Base-by-base conservation (phyloP, 2,888 invertebrate genomes). In the Yponomeuta evonymella region DNA sequence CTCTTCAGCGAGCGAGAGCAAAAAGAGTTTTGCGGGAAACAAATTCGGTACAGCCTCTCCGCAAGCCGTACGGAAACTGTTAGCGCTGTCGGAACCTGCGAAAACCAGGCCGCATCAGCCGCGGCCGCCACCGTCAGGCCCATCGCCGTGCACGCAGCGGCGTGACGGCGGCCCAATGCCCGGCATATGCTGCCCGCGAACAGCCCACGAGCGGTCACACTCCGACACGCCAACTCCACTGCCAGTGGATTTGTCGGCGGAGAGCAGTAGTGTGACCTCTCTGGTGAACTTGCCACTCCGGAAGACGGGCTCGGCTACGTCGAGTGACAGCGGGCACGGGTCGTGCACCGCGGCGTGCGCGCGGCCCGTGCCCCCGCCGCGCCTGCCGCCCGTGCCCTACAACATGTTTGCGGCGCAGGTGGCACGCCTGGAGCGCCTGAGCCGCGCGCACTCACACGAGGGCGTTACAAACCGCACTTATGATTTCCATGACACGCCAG, bases 211-310 rank as follows among this genome's bases (percentile, higher is more conserved):
- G 86, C 93, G 97, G 74, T 97, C 97, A 48, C 97, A 97, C 87
- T 97, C 97, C 43, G 97, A 97, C 85, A 97, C 97, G 69, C 97
- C 96, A 30, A 96, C 96, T 70, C 95, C 96, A 70, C 90, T 97
- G 77, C 96, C 96, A 70, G 97, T 98, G 70, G 97, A 98, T 87
- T 93, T 98, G 72, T 98, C 97, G 71, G 97, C 97, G 51, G 98
- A 98, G 90, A 98, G 98, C 88, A 98, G 98, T 87, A 98, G 98
- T 85, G 98, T 98, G 74, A 97, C 98, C 71, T 97, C 97, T 73
- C 94, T 98, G 79, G 97, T 97, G 82, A 97, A 97, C 93, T 93
- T 98, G 88, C 97, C 97, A 74, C 91, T 97, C 77, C 93, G 97
- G 77, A 98, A 98, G 92, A 97, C 97, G 69, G 97, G 97, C 87